These are phyloP conservation scores for Botia kubotai DNA, from an alignment of 2,797 vertebrate genomes.

Conservation along the genomic window DNA sequence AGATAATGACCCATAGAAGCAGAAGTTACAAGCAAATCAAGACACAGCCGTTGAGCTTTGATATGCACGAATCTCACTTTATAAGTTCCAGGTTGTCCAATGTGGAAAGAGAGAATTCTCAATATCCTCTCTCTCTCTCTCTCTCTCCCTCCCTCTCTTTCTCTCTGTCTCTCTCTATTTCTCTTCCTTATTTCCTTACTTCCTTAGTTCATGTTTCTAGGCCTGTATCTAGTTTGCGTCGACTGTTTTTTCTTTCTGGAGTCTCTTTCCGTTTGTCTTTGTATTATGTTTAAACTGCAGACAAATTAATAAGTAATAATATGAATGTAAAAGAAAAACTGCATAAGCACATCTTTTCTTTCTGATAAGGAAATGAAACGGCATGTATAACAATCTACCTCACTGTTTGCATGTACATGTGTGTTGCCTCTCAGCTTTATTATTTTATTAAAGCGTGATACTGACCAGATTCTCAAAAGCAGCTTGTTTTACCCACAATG, in stretches of 20 bases:
- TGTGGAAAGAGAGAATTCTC: constrained; percentile 70
- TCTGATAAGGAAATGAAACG: no score
- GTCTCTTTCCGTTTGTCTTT: constrained; percentile 52
- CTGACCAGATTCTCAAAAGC: constrained; percentile 2
- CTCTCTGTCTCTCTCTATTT: neutral
- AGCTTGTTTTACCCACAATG: constrained; percentile 28
- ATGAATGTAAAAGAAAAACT: constrained; percentile 57
- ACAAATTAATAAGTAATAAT: constrained; percentile 58
- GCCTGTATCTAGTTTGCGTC: constrained; percentile 74
- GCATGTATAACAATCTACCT: constrained; percentile 39
- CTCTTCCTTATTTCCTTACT: constrained; percentile 16
- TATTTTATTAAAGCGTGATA: constrained; percentile 13
- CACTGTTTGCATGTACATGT: constrained; percentile 40
- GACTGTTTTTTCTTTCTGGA: constrained; percentile 68
- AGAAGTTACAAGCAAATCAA: constrained; percentile 59
- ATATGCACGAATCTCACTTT: constrained; percentile 66
- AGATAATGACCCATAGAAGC: constrained; percentile 56
- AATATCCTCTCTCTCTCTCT: constrained; percentile 27
- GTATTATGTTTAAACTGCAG: constrained; percentile 61
- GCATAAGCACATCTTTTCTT: no score
- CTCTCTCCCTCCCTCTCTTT: no score
- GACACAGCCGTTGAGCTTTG: constrained; percentile 64
- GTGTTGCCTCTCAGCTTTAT: constrained; percentile 18
- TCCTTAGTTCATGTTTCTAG: constrained; percentile 72
- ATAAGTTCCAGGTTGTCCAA: constrained; percentile 71